These are phyloP conservation scores for Yponomeuta evonymella DNA, from an alignment of 2,888 invertebrate species.

Conservation along the genomic window DNA sequence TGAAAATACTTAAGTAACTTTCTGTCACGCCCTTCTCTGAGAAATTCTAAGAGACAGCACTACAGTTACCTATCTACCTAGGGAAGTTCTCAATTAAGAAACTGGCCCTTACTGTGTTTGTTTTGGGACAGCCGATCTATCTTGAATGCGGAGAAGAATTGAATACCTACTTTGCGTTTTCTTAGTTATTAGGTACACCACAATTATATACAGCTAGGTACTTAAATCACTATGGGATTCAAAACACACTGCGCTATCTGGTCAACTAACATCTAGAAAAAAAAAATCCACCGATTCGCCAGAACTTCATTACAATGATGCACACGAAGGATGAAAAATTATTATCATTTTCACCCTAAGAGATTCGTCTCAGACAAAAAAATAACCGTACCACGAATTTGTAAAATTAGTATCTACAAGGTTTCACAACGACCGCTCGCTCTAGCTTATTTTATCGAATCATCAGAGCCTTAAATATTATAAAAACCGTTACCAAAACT, in stretches of 20 bases:
- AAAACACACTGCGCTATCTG: background rate
- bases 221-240: background rate
- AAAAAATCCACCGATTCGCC: background rate
- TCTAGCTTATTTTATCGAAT: background rate
- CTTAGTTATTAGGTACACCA: no score
- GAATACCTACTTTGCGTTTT: no score
- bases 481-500: background rate
- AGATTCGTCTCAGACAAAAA: background rate
- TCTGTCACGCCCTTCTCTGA: no score
- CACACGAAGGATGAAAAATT: background rate
- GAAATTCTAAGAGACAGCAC: no score
- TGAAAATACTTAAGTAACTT: no score
- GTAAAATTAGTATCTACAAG: background rate
- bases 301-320: background rate
- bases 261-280: background rate
- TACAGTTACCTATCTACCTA: no score
- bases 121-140: no score
- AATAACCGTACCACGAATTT: background rate
- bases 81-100: no score
- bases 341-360: background rate
- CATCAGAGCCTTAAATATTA: background rate
- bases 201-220: background rate
- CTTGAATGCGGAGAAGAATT: no score
- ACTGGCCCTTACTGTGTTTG: no score
- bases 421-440: background rate